Base-by-base conservation (phyloP, 2,113 vertebrate genomes). In the Brachyhypopomus gauderio region DNA sequence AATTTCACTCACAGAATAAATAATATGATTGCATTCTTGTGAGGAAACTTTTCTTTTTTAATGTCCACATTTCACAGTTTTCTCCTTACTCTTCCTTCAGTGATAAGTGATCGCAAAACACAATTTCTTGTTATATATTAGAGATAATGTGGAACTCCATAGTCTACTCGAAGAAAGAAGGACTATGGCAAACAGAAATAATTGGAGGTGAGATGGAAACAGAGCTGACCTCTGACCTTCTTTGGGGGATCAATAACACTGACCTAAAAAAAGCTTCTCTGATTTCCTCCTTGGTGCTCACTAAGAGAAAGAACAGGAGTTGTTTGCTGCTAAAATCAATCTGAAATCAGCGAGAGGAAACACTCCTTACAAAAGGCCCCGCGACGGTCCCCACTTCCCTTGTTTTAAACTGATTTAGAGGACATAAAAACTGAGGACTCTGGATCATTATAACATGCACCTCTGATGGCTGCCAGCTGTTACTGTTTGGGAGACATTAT, bases 271-370 rank as follows among this genome's bases (percentile, higher is more conserved):
- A 75, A 75, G 25, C 8, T 58, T 63, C 34, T 64, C 64, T 71
- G 72, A 63, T 79, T 79, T 79, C 72, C 62, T 60, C 63, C 20
- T 77, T 77, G 72, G 67, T 77, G 73, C 69, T 81, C 66, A 79
- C 60, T 76, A 64, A 63, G 58, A 19, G 36, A 30, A 14, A 76
- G 78, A 75, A 48, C 66, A 27, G 60, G 41, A 84, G 41, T 74
- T 11, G 38, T 34, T 71, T 7, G 38, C 48, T 2, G 5, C 9
- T 59, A 34, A 75, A 76, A 80, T 81, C 60, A 20, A 75, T 72
- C 41, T 12, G 23, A 80, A 80, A 75, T 76, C 1, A 19, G 77
- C 72, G 11, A 71, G 41, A 80, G 5, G 25, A 84, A 77, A 20
- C 11, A 36, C 30, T 58, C 5, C 74, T 64, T n/a, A 60, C 60